Base-by-base conservation (phyloP, 2,113 vertebrate species). In the Crotophaga sulcirostris region DNA sequence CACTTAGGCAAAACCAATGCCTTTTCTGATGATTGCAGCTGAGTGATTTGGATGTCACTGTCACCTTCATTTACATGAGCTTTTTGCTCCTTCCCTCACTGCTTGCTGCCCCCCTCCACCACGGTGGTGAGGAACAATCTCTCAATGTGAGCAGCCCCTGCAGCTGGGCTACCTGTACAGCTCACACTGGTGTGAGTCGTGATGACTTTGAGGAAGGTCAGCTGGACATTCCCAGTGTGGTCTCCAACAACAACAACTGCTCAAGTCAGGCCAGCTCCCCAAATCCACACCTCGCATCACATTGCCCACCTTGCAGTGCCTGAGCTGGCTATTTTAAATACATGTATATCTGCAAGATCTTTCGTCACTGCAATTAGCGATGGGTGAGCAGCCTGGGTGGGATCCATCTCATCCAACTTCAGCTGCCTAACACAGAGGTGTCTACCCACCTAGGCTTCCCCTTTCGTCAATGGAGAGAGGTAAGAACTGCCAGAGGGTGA, bases 401-500 rank as follows among this genome's bases (percentile, higher is more conserved):
- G 92, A 94, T 86, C 40, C 68, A 59, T 5, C 75, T 80, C 55
- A 62, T 21, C 29, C 85, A 49, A 38, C 52, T 88, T 83, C 83
- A 81, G 51, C 47, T 88, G 29, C 79, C 51, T n/a, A 47, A 10
- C 40, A 9, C 7, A 1, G 78, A 62, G 70, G 23, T 80, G 44
- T 76, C 88, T 83, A 73, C 79, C 56, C 45, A 84, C 7, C 70
- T 29, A 45, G 70, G 86, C 72, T 89, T 92, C 20, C 62, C 54
- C 87, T 89, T 54, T 79, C 36, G 17, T 74, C 86, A 54, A 6
- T 13, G 24, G 44, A 69, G 49, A 60, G 70, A 91, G 31, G 75
- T 17, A 69, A 40, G 82, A 84, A 74, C 42, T 63, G 85, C 96
- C 90, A 21, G 90, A 90, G 94, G 92, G 79, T 47, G 72, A 92